A percentile compares a stretch with the other conserved stretches of the same genome.
phyloP scores from a whole-genome alignment of 2,888 invertebrate genomes.

The Drymonia ruficornis region DNA sequence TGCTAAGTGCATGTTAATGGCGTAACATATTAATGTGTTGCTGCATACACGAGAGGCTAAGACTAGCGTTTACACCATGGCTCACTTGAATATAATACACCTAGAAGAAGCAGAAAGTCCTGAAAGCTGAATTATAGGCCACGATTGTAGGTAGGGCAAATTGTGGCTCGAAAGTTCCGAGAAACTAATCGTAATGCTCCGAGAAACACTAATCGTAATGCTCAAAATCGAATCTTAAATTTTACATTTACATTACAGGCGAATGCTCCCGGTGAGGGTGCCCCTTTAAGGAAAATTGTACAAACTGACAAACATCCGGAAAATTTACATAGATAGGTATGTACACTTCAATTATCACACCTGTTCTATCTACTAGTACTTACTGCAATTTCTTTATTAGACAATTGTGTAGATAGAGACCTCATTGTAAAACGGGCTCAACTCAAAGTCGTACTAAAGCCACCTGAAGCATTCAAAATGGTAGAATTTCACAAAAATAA shows the following conservation, averaged over 20 bases:
- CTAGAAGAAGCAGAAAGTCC: no score
- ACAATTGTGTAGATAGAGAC: neutral
- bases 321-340: neutral
- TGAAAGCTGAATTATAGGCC: no score
- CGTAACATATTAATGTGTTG: slow-evolving; percentile 19
- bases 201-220: no score
- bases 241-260: no score
- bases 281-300: neutral
- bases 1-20: slow-evolving; percentile 49
- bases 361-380: neutral
- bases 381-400: neutral
- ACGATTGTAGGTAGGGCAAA: no score
- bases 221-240: no score
- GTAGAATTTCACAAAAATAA: slow-evolving; percentile 35
- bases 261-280: no score
- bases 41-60: neutral
- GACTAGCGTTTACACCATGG: slow-evolving; percentile 8
- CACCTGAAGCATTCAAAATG: slow-evolving; percentile 26
- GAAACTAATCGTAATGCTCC: no score
- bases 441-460: neutral
- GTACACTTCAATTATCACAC: neutral
- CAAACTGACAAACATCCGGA: slow-evolving; percentile 7
- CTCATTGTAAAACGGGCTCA: neutral
- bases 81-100: neutral
- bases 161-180: no score